Percentiles rank a stretch among this genome's conserved stretches.
phyloP scores from a whole-genome alignment of 1,140 invertebrate genomes.

The Procambarus clarkii region DNA sequence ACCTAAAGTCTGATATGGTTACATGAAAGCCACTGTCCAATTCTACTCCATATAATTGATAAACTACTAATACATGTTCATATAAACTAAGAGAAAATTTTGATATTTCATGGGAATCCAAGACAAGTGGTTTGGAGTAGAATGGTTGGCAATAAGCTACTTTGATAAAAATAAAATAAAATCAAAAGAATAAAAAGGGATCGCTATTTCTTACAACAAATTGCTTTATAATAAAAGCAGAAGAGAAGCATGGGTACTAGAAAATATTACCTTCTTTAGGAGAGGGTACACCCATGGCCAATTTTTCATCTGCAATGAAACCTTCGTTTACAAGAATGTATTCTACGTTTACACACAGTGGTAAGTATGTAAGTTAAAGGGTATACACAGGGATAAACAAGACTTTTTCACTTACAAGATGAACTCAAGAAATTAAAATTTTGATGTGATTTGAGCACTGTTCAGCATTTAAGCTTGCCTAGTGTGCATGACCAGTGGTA shows the following conservation, averaged over 20 bases:
- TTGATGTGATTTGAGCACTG: background rate
- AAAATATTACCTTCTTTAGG: constrained; percentile 48
- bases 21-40: background rate
- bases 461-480: no score
- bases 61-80: background rate
- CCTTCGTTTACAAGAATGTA: constrained; percentile 24
- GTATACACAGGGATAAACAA: constrained; percentile 24
- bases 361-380: background rate
- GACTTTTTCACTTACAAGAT: constrained; percentile 39
- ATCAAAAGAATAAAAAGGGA: background rate
- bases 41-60: background rate
- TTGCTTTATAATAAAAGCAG: background rate
- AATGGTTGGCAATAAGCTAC: background rate
- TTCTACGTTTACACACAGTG: background rate
- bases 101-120: background rate
- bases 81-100: no score
- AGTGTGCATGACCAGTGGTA: background rate
- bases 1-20: background rate
- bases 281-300: constrained; percentile 45
- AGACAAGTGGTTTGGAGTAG: background rate
- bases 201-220: background rate
- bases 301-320: constrained; percentile 40
- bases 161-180: background rate
- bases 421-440: background rate
- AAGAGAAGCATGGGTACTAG: constrained; percentile 20